phyloP scores from a whole-genome alignment of 2,797 vertebrate species.

The Threskiornis aethiopicus region DNA sequence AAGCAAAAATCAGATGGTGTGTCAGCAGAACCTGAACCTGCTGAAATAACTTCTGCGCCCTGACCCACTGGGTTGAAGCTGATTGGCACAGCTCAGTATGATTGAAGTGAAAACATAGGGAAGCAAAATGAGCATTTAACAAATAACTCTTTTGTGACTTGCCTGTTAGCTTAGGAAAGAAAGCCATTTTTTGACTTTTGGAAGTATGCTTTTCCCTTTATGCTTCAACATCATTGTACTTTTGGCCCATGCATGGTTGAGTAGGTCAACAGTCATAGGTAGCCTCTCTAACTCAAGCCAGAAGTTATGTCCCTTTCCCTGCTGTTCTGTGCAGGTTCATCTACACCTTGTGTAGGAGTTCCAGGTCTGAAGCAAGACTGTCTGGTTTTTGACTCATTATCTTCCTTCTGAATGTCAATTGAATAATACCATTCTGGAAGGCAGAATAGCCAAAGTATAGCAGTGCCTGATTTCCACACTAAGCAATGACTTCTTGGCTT shows the following conservation, averaged over 20 bases:
- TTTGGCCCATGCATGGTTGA: not conserved
- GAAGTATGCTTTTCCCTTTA: not conserved
- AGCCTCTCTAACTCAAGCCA: not conserved
- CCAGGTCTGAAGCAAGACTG: not conserved
- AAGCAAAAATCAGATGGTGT: not conserved
- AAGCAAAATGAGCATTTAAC: not conserved
- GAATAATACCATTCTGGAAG: not conserved
- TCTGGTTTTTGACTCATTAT: not conserved
- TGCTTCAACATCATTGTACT: not conserved
- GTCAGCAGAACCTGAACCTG: not conserved
- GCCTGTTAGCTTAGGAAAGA: not conserved
- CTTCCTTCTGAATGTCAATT: not conserved
- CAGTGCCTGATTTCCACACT: not conserved
- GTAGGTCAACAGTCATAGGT: not conserved
- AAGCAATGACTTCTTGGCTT: not conserved
- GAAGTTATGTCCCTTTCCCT: not conserved
- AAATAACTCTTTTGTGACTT: not conserved
- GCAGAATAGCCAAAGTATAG: not conserved
- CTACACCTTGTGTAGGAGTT: not conserved
- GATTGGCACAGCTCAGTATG: not conserved
- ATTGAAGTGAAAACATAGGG: not conserved
- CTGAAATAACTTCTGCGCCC: not conserved
- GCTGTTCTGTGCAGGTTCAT: not conserved
- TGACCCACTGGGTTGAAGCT: not conserved
- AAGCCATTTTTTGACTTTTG: not conserved